Conservation (phyloP, 2,113 vertebrate species). For the Sturnus vulgaris region DNA sequence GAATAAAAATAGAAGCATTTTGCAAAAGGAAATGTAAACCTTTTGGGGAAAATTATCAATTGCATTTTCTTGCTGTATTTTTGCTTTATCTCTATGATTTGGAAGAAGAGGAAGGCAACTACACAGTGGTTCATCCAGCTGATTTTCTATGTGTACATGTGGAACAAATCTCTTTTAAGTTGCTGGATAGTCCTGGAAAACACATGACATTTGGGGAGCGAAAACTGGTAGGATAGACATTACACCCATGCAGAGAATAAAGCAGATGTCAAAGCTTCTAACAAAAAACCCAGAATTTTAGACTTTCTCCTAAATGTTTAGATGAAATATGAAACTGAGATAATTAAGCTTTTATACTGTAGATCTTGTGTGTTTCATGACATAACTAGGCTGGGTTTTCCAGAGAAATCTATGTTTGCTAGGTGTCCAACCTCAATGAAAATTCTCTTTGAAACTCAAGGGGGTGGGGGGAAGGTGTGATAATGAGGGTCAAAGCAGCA, state of each 20-base stretch:
- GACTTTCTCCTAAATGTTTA: not conserved
- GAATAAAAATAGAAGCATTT: not conserved
- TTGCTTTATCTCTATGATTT: not conserved
- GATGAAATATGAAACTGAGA: not conserved
- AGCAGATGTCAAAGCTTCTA: not conserved
- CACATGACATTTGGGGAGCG: not conserved
- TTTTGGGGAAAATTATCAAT: not conserved
- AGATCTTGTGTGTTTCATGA: not conserved
- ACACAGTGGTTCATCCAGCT: not conserved
- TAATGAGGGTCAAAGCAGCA: not conserved
- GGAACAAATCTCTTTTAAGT: not conserved
- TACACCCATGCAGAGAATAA: not conserved
- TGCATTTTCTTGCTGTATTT: not conserved
- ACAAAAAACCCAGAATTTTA: not conserved
- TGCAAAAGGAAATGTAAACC: not conserved
- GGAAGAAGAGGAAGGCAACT: not conserved
- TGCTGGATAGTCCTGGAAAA: not conserved
- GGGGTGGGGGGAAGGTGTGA: too few relatives aligned
- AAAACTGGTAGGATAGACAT: not conserved
- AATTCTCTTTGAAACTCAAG: not conserved
- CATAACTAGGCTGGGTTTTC: not conserved
- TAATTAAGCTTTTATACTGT: not conserved
- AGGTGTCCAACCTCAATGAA: not conserved
- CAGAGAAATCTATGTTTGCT: not conserved
- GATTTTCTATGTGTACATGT: not conserved